Base-by-base conservation (phyloP, 2,797 vertebrate genomes). In the Tadarida brasiliensis region DNA sequence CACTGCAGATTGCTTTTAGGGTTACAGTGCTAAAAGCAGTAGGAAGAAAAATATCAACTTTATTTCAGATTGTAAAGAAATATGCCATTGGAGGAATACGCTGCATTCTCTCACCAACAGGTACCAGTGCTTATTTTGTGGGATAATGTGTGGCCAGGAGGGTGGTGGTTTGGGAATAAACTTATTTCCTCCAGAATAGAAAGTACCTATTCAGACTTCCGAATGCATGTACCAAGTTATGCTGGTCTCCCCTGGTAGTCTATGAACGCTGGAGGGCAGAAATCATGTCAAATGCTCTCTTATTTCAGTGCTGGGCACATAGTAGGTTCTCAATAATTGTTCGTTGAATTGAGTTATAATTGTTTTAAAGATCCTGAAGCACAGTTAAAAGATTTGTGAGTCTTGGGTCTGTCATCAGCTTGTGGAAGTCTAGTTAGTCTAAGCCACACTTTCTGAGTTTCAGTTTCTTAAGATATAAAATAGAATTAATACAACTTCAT, bases 31-130 rank as follows among this genome's bases (percentile, higher is more conserved):
- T 44, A 73, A 57, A 96, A 94, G 44, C 63, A 86, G 17, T 20
- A 95, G 35, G 20, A 88, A 2, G 70, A 67, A 81, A 76, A 81
- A 80, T 71, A 87, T 9, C 8, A 5, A 28, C 59, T 94, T 93
- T 83, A 88, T 78, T 92, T 88, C 71, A 51, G 56, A 30, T 67
- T 26, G 10, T 80, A 94, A 87, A 94, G 68, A 94, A 96, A 51
- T 94, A 47, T 73, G 78, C 63, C 39, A n/a, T 76, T 83, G 76
- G 49, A 96, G 54, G 82, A 80, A 15, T 81, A 65, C 2, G 5
- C 83, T 83, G 44, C 8, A 28, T 95, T 76, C 61, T 94, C 81
- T 89, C 57, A 92, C 30, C 67, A 90, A 22, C 30, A 95, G 65
- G 70, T 91, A 56, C 87, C 30, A 47, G 51, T 68, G 57, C 24